Evolutionary conservation across 2,888 invertebrate genomes (phyloP).

Genomic region (Epirrhoe alternata): DNA sequence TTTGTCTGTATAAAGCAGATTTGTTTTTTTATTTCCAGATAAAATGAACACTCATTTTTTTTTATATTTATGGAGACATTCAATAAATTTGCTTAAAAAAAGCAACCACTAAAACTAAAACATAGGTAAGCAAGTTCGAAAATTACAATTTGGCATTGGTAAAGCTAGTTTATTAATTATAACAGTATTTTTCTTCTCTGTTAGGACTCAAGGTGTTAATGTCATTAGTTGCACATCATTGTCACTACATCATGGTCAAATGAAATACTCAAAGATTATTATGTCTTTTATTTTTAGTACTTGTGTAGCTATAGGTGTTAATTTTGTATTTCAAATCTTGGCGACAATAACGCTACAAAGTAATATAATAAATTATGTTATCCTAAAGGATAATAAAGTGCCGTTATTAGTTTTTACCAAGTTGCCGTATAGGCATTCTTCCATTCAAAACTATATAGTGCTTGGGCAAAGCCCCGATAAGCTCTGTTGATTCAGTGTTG

Average conservation of each 20-base stretch:
- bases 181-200: background rate
- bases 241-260: conserved; percentile 20
- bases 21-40: background rate
- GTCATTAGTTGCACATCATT: conserved; percentile 24
- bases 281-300: no score
- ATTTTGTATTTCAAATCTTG: background rate
- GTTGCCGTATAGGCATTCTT: no score
- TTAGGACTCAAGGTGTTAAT: conserved; percentile 15
- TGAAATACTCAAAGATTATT: background rate
- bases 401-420: no score
- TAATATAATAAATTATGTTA: no score
- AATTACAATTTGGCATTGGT: conserved; percentile 14
- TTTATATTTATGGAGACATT: no score
- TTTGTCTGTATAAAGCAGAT: background rate
- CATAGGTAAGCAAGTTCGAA: background rate
- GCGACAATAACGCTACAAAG: no score
- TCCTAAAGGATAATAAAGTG: no score
- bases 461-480: background rate
- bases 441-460: no score
- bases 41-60: background rate
- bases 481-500: background rate
- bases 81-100: background rate
- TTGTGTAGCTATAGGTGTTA: background rate
- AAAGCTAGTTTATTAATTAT: conserved; percentile 2
- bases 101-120: background rate